phyloP scores from a whole-genome alignment of 2,797 vertebrate species.

The Tadarida brasiliensis region DNA sequence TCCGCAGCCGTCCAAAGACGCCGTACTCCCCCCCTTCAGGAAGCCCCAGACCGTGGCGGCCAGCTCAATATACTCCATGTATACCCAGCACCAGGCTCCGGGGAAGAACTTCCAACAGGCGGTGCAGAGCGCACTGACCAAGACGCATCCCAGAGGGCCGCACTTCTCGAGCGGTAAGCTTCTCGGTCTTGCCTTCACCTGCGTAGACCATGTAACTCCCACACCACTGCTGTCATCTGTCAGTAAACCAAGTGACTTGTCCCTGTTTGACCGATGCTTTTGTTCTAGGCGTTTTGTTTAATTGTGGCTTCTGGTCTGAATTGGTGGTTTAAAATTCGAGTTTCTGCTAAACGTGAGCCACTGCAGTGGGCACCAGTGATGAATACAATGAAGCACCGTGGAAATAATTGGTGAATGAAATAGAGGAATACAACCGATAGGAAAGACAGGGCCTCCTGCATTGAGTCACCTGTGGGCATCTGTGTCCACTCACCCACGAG shows the following conservation, averaged over 20 bases:
- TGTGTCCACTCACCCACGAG: neutral
- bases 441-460: neutral
- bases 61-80: constrained; percentile 99
- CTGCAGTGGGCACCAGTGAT: neutral
- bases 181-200: neutral
- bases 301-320: neutral
- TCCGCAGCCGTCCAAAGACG: constrained; percentile 94
- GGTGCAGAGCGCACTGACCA: constrained; percentile 90
- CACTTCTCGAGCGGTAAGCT: constrained; percentile 94
- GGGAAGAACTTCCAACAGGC: constrained; percentile 92
- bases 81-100: constrained; percentile 92
- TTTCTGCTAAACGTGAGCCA: neutral
- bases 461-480: neutral
- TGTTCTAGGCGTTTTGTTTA: neutral
- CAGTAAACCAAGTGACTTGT: accelerated
- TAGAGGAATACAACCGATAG: neutral
- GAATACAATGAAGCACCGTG: neutral
- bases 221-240: accelerated
- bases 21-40: constrained; percentile 87
- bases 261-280: neutral
- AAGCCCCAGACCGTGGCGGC: constrained; percentile 94
- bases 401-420: neutral
- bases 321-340: neutral
- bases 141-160: constrained; percentile 90
- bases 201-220: accelerated